Conservation (phyloP, 2,888 invertebrate genomes). For the Rugalucina vietnamica region DNA sequence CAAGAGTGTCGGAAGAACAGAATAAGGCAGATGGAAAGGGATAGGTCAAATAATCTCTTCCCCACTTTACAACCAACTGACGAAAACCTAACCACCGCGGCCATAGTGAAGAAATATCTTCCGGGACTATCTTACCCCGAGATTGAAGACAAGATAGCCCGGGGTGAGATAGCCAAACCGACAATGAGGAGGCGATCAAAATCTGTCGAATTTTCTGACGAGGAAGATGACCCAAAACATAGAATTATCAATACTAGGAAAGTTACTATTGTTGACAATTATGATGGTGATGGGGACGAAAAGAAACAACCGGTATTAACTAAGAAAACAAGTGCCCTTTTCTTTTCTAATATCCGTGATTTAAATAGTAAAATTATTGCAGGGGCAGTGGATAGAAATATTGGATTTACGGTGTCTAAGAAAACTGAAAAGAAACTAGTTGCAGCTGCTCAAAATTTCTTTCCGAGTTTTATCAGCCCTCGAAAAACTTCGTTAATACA, state of each 20-base stretch:
- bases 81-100: constrained; percentile 72
- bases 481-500: constrained; percentile 63
- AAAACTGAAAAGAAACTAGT: constrained; percentile 27
- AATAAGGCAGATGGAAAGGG: constrained; percentile 61
- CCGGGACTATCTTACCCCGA: constrained; percentile 71
- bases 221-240: constrained; percentile 42
- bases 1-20: constrained; percentile 73
- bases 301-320: constrained; percentile 17
- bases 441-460: constrained; percentile 46
- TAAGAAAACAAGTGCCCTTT: constrained; percentile 52
- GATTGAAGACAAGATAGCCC: constrained; percentile 74
- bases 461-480: constrained; percentile 77
- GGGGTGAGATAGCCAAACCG: constrained; percentile 71
- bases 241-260: constrained; percentile 45
- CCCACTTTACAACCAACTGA: constrained; percentile 72
- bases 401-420: constrained; percentile 52
- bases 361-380: constrained; percentile 74
- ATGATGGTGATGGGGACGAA: constrained; percentile 1
- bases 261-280: constrained; percentile 51
- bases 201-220: constrained; percentile 50
- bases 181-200: constrained; percentile 53
- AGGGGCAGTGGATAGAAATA: constrained; percentile 64
- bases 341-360: constrained; percentile 74
- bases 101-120: constrained; percentile 70
- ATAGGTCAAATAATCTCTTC: constrained; percentile 65